Base-by-base conservation (phyloP, 2,888 invertebrate genomes). In the Adela reaumurella region DNA sequence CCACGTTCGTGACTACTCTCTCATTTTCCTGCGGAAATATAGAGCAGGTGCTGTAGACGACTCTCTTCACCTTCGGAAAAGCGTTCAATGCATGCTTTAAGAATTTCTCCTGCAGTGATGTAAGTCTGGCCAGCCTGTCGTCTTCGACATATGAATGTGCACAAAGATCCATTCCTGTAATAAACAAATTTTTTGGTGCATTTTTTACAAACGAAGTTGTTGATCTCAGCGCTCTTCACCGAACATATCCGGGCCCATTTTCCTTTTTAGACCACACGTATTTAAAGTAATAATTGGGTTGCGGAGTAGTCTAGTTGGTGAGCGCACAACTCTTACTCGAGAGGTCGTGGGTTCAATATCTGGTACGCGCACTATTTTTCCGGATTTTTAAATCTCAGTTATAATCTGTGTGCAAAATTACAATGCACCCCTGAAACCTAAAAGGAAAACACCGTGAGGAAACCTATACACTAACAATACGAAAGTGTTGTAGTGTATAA, bases 21-120 rank as follows among this genome's bases (percentile, higher is more conserved):
- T 99, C 99, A 64, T 99, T 99, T 76, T 97, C 97, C 70, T 93
- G 89, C 0, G 86, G 83, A 64, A 90, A 84, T 10, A 94, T 61
- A 0, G 98, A 99, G 63, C 99, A 99, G 0, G 99, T 99, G 41
- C 97, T 98, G 68, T 99, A 99, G 2, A 97, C 90, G 16, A 99
- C 87, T 49, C 89, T 81, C 62, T 92, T 89, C 0, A 87, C 93
- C 50, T 83, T 83, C 0, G 96, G 93, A 67, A 96, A 97, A 0
- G 82, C 74, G 14, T 83, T 83, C 65, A 98, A 84, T 0, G 97
- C 96, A 65, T 94, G 92, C 50, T 87, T 85, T 1, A 99, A 74
- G 50, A 98, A 84, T 62, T 88, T 87, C 19, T 87, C 86, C 80
- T 97, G 94, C 48, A 95, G 82, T 1, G 86, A 85, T n/a, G 88